These are phyloP conservation scores for Cichladusa arquata DNA, from an alignment of 2,113 vertebrate genomes.

Conservation along the genomic window DNA sequence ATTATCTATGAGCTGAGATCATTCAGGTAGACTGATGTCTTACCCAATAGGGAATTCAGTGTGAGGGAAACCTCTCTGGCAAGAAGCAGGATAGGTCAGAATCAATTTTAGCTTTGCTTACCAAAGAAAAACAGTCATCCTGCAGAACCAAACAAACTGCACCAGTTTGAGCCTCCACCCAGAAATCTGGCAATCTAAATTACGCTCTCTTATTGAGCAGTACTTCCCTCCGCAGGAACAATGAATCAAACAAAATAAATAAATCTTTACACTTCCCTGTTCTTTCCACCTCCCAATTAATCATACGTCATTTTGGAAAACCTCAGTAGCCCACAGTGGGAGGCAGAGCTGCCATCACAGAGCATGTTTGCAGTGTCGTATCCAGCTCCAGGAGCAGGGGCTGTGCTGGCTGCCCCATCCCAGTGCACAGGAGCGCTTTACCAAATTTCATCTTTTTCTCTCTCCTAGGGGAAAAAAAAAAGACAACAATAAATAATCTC, in stretches of 20 bases:
- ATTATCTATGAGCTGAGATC: not conserved
- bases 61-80: not conserved
- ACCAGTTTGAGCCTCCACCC: constrained; percentile 52
- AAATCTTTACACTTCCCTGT: constrained; percentile 68
- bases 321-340: constrained; percentile 5
- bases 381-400: not conserved
- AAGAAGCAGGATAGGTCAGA: not conserved
- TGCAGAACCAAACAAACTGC: constrained; percentile 8
- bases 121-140: not conserved
- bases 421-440: rapidly evolving
- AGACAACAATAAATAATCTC: not conserved
- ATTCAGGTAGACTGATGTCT: not conserved
- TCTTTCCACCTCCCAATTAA: constrained; percentile 53
- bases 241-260: constrained; percentile 60
- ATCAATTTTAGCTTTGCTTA: not conserved
- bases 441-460: not conserved
- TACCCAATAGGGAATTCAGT: not conserved
- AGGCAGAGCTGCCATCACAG: not conserved
- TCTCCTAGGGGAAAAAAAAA: not conserved
- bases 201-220: constrained; percentile 39
- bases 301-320: constrained; percentile 38
- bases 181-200: constrained; percentile 55
- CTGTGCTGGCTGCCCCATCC: rapidly evolving
- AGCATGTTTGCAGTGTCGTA: not conserved
- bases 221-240: constrained; percentile 57